Evolutionary conservation across 2,113 vertebrate species (phyloP).

Genomic region (Esox niger): DNA sequence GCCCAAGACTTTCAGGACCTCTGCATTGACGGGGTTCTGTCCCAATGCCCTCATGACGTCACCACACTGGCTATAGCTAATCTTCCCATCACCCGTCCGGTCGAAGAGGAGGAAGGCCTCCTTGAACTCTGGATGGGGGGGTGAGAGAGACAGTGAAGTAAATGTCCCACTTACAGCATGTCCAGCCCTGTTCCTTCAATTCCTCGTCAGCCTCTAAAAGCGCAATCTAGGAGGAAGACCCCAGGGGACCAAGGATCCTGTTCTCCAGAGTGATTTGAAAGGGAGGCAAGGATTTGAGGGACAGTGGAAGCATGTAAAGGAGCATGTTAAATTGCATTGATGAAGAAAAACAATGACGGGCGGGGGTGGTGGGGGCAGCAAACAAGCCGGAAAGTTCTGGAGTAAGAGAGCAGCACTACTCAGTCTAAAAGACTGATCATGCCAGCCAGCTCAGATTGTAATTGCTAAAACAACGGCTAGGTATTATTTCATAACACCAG

Average conservation of each 20-base stretch:
- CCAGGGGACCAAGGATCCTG: too few relatives aligned
- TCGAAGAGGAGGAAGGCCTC: constrained; percentile 94
- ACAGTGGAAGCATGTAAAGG: constrained; percentile 4
- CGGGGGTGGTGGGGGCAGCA: constrained; percentile 13
- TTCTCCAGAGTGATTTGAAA: too few relatives aligned
- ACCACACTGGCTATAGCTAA: constrained; percentile 87
- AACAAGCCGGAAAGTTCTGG: constrained; percentile 2
- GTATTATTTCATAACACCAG: not conserved
- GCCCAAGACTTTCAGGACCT: constrained; percentile 93
- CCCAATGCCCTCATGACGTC: constrained; percentile 93
- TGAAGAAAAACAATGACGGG: constrained; percentile 9
- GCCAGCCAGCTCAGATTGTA: not conserved
- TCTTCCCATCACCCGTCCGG: constrained; percentile 88
- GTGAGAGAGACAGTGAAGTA: not conserved
- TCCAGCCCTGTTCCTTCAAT: too few relatives aligned
- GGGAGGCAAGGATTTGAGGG: too few relatives aligned
- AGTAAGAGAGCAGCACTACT: constrained; percentile 9
- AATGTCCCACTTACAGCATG: too few relatives aligned
- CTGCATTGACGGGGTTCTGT: constrained; percentile 93
- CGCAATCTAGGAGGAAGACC: too few relatives aligned
- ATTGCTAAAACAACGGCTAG: not conserved
- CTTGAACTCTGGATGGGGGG: constrained; percentile 83
- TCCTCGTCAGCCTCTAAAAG: too few relatives aligned
- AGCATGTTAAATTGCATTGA: not conserved
- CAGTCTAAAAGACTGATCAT: not conserved